Conservation (phyloP, 2,888 invertebrate genomes). For the Tenthredo scrophulariae region DNA sequence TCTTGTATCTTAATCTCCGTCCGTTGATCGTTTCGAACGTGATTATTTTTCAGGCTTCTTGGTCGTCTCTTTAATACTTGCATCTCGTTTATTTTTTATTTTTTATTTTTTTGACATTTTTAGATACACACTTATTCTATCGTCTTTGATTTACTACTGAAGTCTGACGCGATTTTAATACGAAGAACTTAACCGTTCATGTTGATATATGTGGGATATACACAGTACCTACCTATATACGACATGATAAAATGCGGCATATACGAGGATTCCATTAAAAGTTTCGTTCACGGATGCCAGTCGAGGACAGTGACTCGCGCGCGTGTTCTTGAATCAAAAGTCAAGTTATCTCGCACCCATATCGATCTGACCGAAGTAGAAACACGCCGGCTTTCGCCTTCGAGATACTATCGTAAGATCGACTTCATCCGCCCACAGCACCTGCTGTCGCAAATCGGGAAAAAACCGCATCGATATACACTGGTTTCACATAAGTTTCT, state of each 20-base stretch:
- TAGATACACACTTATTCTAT: too few species aligned
- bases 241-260: background rate
- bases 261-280: background rate
- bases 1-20: background rate
- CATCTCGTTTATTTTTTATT: background rate
- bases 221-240: background rate
- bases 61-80: background rate
- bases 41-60: background rate
- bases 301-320: constrained; percentile 39
- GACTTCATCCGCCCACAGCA: constrained; percentile 41
- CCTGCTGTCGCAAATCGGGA: constrained; percentile 42
- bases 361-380: constrained; percentile 15
- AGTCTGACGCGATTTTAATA: too few species aligned
- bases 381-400: constrained; percentile 30
- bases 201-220: background rate
- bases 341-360: constrained; percentile 18
- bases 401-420: constrained; percentile 35
- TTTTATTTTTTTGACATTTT: too few species aligned
- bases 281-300: constrained; percentile 37
- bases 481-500: background rate
- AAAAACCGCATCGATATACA: constrained; percentile 3
- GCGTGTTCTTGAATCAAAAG: constrained; percentile 47
- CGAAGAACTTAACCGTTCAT: too few species aligned
- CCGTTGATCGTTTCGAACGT: background rate
- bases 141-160: too few species aligned